phyloP scores from a whole-genome alignment of 2,113 vertebrate genomes.

The Illadopsis cleaveri region DNA sequence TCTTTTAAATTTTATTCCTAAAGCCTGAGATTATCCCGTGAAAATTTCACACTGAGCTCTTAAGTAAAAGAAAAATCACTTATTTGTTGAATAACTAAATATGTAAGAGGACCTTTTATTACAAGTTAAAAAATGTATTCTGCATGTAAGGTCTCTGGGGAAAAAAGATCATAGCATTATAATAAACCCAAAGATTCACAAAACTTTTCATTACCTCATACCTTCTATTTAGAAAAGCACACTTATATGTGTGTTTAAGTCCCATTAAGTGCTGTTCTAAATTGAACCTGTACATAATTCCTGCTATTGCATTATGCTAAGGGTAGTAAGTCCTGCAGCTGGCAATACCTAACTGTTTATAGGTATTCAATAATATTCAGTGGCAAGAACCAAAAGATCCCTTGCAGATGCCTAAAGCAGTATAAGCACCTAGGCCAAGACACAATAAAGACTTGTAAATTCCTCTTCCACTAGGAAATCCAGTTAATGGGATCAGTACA shows the following conservation, averaged over 20 bases:
- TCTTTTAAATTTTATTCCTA: not conserved
- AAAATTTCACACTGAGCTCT: not conserved
- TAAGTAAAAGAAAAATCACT: not conserved
- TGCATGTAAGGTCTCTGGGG: not conserved
- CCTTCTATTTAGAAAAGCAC: not conserved
- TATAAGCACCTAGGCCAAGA: not conserved
- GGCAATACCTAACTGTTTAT: not conserved
- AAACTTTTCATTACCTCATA: not conserved
- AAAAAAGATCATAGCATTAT: not conserved
- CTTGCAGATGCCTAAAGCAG: not conserved
- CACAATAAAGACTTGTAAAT: not conserved
- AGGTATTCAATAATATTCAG: not conserved
- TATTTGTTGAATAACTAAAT: not conserved
- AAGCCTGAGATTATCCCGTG: not conserved
- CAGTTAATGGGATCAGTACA: not conserved
- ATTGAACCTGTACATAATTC: not conserved
- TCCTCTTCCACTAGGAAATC: not conserved
- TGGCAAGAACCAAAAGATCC: not conserved
- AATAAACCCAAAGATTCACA: not conserved
- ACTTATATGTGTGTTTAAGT: not conserved
- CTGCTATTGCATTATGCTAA: not conserved
- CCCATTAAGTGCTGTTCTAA: not conserved
- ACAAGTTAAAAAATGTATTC: not conserved
- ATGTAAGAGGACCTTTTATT: not conserved
- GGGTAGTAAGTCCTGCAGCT: not conserved